Evolutionary conservation across 2,888 invertebrate genomes (phyloP).

Genomic region (Eupithecia exiguata): DNA sequence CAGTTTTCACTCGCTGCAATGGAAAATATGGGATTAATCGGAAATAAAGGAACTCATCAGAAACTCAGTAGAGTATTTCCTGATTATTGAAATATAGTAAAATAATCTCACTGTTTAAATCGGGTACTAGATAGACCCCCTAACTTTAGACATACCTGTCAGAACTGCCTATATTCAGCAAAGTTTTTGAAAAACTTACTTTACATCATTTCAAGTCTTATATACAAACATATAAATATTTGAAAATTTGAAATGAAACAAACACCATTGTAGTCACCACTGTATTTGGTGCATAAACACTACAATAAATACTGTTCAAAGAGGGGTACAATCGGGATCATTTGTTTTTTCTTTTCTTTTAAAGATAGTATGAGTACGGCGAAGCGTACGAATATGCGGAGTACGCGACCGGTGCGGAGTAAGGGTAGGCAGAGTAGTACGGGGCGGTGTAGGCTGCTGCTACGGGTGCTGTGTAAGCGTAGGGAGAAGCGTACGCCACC

Average conservation of each 20-base stretch:
- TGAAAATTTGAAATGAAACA: constrained; percentile 3
- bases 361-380: background rate
- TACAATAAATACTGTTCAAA: background rate
- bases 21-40: no score
- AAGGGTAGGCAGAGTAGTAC: constrained; percentile 64
- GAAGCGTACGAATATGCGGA: constrained; percentile 1
- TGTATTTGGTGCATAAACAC: background rate
- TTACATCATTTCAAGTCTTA: no score
- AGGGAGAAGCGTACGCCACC: constrained; percentile 57
- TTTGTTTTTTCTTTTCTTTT: background rate
- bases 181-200: no score
- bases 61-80: no score
- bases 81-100: no score
- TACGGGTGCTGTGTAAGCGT: constrained; percentile 61
- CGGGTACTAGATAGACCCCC: no score
- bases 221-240: no score
- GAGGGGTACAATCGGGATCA: background rate
- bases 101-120: no score
- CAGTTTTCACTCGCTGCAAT: no score
- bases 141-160: no score
- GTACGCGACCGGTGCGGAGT: constrained; percentile 38
- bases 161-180: no score
- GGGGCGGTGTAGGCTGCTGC: constrained; percentile 56
- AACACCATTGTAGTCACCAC: background rate
- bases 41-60: no score